These are phyloP conservation scores for Peromyscus leucopus DNA, from an alignment of 2,113 vertebrate species.

Conservation along the genomic window DNA sequence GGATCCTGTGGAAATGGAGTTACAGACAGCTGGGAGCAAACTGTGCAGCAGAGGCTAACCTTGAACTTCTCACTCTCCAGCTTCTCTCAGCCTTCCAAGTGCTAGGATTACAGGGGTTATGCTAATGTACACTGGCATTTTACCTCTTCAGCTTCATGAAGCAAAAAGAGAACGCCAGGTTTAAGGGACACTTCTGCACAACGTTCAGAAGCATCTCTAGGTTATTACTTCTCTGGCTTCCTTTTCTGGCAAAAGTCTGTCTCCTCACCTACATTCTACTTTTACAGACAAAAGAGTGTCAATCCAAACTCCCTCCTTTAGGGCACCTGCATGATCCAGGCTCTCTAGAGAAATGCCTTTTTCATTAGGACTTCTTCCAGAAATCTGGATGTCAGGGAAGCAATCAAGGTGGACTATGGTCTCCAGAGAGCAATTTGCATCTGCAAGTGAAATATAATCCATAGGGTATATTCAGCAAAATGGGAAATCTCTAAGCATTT, in stretches of 20 bases:
- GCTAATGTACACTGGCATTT: not conserved
- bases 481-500: slow-evolving; percentile 54
- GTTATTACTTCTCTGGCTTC: not conserved
- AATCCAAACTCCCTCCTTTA: slow-evolving; percentile 31
- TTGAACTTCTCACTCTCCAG: not conserved
- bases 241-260: slow-evolving; percentile 9
- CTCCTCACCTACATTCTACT: not conserved
- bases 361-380: slow-evolving; percentile 24
- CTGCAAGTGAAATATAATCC: slow-evolving; percentile 58
- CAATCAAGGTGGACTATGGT: slow-evolving; percentile 19
- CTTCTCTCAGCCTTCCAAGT: not conserved
- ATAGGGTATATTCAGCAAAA: slow-evolving; percentile 48
- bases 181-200: not conserved
- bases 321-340: not conserved
- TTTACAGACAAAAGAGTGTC: not conserved
- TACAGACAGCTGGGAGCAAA: not conserved
- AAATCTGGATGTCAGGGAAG: slow-evolving; percentile 35
- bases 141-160: not conserved
- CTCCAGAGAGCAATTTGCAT: slow-evolving; percentile 52
- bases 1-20: not conserved
- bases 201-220: not conserved
- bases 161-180: not conserved
- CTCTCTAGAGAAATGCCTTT: slow-evolving; percentile 2
- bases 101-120: not conserved
- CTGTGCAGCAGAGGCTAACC: not conserved